A percentile compares a stretch with the other conserved stretches of the same genome.
Evolutionary conservation across 2,888 invertebrate genomes (phyloP).

Genomic region (Dryomyza anilis): DNA sequence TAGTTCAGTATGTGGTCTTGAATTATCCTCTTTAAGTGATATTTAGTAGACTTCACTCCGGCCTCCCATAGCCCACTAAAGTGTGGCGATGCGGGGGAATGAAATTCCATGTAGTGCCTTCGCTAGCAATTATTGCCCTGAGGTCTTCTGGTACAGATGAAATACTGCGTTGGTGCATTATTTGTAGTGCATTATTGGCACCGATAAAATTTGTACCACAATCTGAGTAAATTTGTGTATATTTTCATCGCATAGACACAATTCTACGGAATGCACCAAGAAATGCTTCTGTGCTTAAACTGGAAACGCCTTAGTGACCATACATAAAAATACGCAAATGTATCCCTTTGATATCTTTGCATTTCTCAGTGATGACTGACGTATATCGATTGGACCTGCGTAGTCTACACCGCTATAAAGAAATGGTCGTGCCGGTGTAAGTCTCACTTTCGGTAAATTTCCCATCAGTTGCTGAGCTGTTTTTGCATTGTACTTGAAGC

Average conservation of each 20-base stretch:
- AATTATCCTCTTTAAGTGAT: too few relatives aligned
- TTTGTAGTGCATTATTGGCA: not conserved
- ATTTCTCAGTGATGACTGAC: not conserved
- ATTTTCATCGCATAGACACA: not conserved
- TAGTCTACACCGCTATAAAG: not conserved
- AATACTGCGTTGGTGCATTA: not conserved
- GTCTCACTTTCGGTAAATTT: not conserved
- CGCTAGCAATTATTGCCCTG: not conserved
- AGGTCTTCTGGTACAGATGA: not conserved
- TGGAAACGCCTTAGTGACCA: not conserved
- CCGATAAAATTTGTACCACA: not conserved
- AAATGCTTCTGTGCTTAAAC: not conserved
- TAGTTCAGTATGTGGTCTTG: too few relatives aligned
- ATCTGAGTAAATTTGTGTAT: not conserved
- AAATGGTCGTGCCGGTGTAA: not conserved
- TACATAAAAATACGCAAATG: not conserved
- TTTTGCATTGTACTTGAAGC: not conserved
- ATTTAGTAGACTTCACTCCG: not conserved
- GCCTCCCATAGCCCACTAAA: not conserved
- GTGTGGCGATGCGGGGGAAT: not conserved
- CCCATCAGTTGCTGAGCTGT: not conserved
- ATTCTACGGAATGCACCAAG: not conserved
- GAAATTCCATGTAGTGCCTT: not conserved
- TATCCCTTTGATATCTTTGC: not conserved
- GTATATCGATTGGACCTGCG: not conserved